A percentile compares a stretch with the other conserved stretches of the same genome.
Evolutionary conservation across 2,113 vertebrate species (phyloP).

Genomic region (Neolamprologus kungweensis): DNA sequence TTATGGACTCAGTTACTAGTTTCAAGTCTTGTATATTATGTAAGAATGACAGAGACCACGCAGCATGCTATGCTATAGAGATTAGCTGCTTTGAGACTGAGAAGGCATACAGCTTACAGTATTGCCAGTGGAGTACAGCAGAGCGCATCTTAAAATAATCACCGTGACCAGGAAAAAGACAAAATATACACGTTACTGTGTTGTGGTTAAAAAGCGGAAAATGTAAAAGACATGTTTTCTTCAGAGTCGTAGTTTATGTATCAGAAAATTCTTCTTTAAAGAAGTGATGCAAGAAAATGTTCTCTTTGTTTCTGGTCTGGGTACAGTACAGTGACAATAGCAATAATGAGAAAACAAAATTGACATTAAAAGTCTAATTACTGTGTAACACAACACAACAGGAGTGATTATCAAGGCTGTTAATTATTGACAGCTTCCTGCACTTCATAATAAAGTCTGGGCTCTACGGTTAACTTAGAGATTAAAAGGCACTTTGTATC

Average conservation of each 20-base stretch:
- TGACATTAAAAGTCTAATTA: neutral
- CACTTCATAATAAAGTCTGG: neutral
- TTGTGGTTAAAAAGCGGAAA: neutral
- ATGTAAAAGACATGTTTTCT: neutral
- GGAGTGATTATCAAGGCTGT: neutral
- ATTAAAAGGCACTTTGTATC: slow-evolving; percentile 1
- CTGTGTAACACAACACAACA: neutral
- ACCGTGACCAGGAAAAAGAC: neutral
- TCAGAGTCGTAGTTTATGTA: neutral
- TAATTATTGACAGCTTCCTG: neutral
- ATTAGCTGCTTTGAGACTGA: neutral
- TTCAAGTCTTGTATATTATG: neutral
- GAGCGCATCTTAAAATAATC: neutral
- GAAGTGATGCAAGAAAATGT: neutral
- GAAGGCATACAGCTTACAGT: neutral
- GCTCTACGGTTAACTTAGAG: neutral
- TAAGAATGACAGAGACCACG: neutral
- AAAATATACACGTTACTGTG: neutral
- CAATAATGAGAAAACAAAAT: neutral
- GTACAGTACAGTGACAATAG: neutral
- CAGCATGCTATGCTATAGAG: neutral
- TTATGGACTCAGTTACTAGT: neutral
- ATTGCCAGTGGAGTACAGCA: neutral
- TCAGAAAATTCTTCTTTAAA: neutral
- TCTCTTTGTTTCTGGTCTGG: neutral